Evolutionary conservation across 2,888 invertebrate species (phyloP), one percentile per base, ranked within the genome.

Genomic region (Gisinianus flammeolus): DNA sequence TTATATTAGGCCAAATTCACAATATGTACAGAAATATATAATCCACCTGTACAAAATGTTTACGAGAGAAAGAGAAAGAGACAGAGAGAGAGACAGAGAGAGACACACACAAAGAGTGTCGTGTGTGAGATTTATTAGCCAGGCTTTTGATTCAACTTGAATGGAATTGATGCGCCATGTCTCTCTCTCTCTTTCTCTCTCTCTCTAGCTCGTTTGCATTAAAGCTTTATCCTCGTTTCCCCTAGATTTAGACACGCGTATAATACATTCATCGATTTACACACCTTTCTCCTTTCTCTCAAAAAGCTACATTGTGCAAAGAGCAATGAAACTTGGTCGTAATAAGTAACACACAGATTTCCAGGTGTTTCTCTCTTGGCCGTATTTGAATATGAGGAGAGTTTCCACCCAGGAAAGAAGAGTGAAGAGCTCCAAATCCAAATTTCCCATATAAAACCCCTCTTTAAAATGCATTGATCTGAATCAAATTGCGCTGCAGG

Each of bases 181-280:
- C 5, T 62, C 33, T 31, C 12, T 67, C 35, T 31, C 30, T 31
- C 22, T 66, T 31, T 58, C 22, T 3, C 26, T 58, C 26, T 58
- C 22, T 22, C 26, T 58, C 58, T 58, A 26, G 8, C 6, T 58
- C 22, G 58, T 58, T 26, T 33, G 67, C 33, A 67, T 19, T 31
- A 33, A 31, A 30, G 67, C 67, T 30, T n/a, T n/a, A 67, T 8
- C 22, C 68, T 35, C 35, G 24, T 44, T 68, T 44, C 68, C n/a
- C 3, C 22, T 68, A 6, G 30, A 28, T 3, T 64, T 44, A 44
- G 68, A 68, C 68, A 68, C 24, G 44, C 68, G 44, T 68, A 68
- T 68, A 68, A 68, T 68, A 19, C 68, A 68, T 68, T 68, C 68
- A 68, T 68, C 68, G 68, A 68, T 68, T 68, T 64, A 64, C 64